phyloP scores from a whole-genome alignment of 2,797 vertebrate genomes.

The Sarcophilus harrisii region DNA sequence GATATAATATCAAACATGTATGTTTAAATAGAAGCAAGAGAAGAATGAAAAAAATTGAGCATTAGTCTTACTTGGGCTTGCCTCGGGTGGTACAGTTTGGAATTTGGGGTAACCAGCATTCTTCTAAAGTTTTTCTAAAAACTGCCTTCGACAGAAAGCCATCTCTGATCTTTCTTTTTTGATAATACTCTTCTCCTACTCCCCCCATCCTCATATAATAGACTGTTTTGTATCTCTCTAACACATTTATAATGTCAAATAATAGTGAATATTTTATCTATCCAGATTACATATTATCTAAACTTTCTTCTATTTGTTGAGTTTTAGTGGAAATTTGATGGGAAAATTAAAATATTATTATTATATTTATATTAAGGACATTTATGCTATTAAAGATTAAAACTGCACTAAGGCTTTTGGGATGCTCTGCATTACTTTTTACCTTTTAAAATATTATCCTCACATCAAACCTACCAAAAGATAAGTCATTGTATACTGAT shows the following conservation, averaged over 20 bases:
- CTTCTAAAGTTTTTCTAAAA: not conserved
- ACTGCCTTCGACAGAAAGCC: not conserved
- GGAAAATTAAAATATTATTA: not conserved
- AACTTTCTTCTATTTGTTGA: not conserved
- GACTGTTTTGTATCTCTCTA: not conserved
- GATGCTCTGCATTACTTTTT: not conserved
- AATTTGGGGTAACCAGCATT: not conserved
- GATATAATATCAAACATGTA: not conserved
- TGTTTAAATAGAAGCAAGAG: not conserved
- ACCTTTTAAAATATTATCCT: not conserved
- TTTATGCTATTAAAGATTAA: not conserved
- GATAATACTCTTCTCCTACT: not conserved
- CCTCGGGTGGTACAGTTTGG: not conserved
- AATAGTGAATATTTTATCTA: not conserved
- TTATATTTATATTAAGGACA: not conserved
- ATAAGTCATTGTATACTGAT: not conserved
- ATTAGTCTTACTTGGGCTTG: too few relatives aligned
- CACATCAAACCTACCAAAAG: not conserved
- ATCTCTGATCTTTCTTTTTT: not conserved
- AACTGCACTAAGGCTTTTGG: not conserved
- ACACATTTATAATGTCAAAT: not conserved
- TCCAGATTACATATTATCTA: not conserved
- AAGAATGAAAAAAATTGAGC: not conserved
- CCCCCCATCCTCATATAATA: not conserved
- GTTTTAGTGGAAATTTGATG: not conserved